A percentile compares a stretch with the other conserved stretches of the same genome.
phyloP scores from a whole-genome alignment of 1,140 invertebrate species.

The Aphidius gifuensis region DNA sequence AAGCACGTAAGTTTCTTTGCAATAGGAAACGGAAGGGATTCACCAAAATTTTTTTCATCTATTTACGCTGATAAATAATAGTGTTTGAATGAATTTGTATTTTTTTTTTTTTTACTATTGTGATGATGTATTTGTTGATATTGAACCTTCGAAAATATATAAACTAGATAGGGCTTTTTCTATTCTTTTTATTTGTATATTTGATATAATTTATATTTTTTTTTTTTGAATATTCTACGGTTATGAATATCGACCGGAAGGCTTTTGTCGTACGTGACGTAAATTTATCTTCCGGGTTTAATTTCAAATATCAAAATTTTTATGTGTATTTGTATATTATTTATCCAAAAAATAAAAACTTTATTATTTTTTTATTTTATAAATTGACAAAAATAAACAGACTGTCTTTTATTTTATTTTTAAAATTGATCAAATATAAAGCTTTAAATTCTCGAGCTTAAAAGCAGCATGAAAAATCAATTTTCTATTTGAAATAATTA shows the following conservation, averaged over 20 bases:
- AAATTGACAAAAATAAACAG: too few relatives aligned
- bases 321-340: too few relatives aligned
- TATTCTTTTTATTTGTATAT: constrained; percentile 5
- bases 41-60: constrained; percentile 15
- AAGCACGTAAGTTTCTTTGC: constrained; percentile 15
- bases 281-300: constrained; percentile 21
- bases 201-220: not conserved
- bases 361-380: too few relatives aligned
- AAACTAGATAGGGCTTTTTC: not conserved
- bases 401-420: too few relatives aligned
- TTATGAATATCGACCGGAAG: constrained; percentile 9
- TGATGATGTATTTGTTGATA: constrained; percentile 23
- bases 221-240: constrained; percentile 3
- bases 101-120: constrained; percentile 32
- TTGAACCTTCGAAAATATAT: constrained; percentile 10
- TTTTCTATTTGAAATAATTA: too few relatives aligned
- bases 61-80: constrained; percentile 44
- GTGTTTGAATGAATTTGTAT: constrained; percentile 48
- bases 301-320: not conserved
- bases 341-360: too few relatives aligned
- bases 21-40: constrained; percentile 6
- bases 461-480: too few relatives aligned
- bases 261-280: constrained; percentile 17
- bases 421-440: too few relatives aligned
- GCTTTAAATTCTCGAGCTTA: too few relatives aligned